Percentiles rank a stretch among this genome's conserved stretches.
These are phyloP conservation scores for Aphis craccivora DNA, from an alignment of 1,140 invertebrate genomes.

Conservation along the genomic window DNA sequence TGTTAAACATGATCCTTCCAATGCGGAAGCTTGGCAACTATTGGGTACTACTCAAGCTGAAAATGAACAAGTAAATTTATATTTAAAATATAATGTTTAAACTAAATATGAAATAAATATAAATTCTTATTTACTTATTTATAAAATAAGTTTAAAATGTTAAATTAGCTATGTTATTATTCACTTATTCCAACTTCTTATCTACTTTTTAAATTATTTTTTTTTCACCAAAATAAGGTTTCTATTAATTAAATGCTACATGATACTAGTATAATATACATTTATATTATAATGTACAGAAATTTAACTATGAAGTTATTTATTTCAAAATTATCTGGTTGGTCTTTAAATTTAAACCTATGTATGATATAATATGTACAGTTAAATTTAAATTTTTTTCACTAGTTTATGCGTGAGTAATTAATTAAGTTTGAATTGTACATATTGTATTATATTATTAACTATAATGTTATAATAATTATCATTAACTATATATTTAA, in stretches of 20 bases:
- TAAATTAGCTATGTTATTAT: too few species aligned
- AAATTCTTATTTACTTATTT: too few species aligned
- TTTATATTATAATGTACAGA: background rate
- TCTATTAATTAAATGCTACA: too few species aligned
- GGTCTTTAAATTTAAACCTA: background rate
- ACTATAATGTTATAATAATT: background rate
- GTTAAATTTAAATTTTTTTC: background rate
- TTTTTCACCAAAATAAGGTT: too few species aligned
- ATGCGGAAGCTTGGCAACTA: slow-evolving; percentile 82
- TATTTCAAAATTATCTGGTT: background rate
- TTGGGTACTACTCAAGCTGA: slow-evolving; percentile 91
- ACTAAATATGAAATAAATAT: background rate
- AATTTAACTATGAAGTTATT: background rate
- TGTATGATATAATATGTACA: background rate
- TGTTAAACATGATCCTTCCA: slow-evolving; percentile 82
- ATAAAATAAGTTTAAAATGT: too few species aligned
- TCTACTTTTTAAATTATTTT: too few species aligned
- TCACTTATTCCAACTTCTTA: too few species aligned
- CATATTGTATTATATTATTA: background rate
- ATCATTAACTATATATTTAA: background rate
- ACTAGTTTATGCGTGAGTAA: background rate
- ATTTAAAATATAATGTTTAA: background rate
- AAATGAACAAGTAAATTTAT: slow-evolving; percentile 75
- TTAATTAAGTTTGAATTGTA: background rate
- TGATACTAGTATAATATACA: too few species aligned